Evolutionary conservation across 1,140 invertebrate species (phyloP).

Genomic region (Anagrus nilaparvatae): DNA sequence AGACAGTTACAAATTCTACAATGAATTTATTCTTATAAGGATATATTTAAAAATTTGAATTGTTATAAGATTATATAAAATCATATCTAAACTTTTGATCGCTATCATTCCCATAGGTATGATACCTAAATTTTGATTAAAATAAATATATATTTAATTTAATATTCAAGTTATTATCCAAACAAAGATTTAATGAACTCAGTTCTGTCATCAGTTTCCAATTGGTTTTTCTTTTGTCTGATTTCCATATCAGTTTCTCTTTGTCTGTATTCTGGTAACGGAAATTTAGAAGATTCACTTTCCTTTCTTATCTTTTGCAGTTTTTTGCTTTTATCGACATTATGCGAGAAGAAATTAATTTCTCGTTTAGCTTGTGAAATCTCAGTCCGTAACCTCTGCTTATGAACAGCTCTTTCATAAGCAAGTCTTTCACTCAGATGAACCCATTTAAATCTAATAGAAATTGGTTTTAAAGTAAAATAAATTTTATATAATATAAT

Average conservation of each 20-base stretch:
- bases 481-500: conserved; percentile 5
- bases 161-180: conserved; percentile 20
- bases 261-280: conserved; percentile 35
- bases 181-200: conserved; percentile 44
- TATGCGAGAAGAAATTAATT: conserved; percentile 72
- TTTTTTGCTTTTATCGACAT: conserved; percentile 69
- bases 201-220: conserved; percentile 33
- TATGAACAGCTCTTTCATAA: conserved; percentile 81
- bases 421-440: conserved; percentile 86
- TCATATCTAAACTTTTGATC: too few relatives aligned
- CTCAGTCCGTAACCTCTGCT: conserved; percentile 77
- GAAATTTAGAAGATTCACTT: conserved; percentile 20
- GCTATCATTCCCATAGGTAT: too few relatives aligned
- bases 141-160: conserved; percentile 12
- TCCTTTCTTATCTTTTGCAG: conserved; percentile 43
- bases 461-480: conserved; percentile 2
- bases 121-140: too few relatives aligned
- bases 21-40: too few relatives aligned
- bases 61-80: too few relatives aligned
- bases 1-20: too few relatives aligned
- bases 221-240: conserved; percentile 26
- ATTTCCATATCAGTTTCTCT: conserved; percentile 38
- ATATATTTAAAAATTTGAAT: too few relatives aligned
- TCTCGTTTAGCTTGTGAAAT: conserved; percentile 86
- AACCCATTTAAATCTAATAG: conserved; percentile 80